phyloP scores from a whole-genome alignment of 2,113 vertebrate species.

The Nerophis lumbriciformis region DNA sequence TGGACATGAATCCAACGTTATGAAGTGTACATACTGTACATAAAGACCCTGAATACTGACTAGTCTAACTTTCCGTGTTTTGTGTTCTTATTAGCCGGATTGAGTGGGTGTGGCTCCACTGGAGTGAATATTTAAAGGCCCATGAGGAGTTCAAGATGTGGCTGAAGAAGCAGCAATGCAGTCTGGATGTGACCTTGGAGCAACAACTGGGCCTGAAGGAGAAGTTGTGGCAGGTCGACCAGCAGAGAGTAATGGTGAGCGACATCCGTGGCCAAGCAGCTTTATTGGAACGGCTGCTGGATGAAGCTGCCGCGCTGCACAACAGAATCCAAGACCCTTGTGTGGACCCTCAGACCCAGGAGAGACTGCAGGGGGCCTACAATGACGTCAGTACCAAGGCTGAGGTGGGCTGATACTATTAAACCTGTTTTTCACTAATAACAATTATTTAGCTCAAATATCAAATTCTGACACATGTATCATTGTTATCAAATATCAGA shows the following conservation, averaged over 20 bases:
- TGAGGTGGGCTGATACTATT: conserved; percentile 68
- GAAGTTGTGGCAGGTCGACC: conserved; percentile 89
- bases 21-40: no score
- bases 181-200: conserved; percentile 76
- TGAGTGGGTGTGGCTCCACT: conserved; percentile 97
- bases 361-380: conserved; percentile 78
- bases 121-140: conserved; percentile 90
- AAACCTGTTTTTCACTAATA: not conserved
- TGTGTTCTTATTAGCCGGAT: conserved; percentile 77
- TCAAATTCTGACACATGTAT: no score
- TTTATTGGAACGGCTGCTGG: conserved; percentile 83
- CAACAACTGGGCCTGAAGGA: conserved; percentile 84
- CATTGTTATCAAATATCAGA: no score
- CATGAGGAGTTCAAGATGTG: conserved; percentile 81
- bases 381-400: conserved; percentile 71
- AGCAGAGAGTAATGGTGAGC: conserved; percentile 77
- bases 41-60: no score
- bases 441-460: not conserved
- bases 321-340: conserved; percentile 85
- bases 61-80: not conserved
- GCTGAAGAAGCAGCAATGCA: conserved; percentile 75
- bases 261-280: conserved; percentile 74
- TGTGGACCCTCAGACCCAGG: conserved; percentile 76
- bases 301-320: conserved; percentile 80
- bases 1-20: no score